Evolutionary conservation across 2,113 vertebrate genomes (phyloP).

Genomic region (Calidris pugnax): DNA sequence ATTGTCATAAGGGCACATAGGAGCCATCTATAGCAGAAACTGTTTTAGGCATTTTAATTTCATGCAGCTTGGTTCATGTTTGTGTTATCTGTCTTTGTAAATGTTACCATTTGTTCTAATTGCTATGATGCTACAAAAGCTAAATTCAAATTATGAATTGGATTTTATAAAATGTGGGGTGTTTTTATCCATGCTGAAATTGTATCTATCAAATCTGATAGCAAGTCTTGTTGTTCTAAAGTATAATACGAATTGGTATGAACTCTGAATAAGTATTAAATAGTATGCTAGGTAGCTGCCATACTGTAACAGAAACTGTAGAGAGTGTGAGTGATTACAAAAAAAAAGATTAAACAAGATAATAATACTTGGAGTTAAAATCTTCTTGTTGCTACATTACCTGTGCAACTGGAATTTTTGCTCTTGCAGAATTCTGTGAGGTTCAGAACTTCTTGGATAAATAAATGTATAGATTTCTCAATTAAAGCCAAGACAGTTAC

Average conservation of each 20-base stretch:
- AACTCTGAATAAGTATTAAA: neutral
- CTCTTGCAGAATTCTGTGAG: neutral
- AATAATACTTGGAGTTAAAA: neutral
- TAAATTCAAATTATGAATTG: neutral
- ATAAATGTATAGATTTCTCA: neutral
- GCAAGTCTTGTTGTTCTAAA: neutral
- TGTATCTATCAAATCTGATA: neutral
- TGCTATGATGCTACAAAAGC: neutral
- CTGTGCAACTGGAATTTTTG: neutral
- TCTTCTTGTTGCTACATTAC: neutral
- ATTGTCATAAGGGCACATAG: neutral
- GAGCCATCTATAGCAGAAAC: neutral
- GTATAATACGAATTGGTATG: neutral
- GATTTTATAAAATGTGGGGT: neutral
- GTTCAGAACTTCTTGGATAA: neutral
- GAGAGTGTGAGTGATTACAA: neutral
- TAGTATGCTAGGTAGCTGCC: neutral
- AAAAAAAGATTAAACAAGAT: neutral
- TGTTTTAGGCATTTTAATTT: neutral
- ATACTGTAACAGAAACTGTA: neutral
- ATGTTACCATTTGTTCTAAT: neutral
- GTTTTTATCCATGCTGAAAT: neutral
- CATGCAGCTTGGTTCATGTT: neutral
- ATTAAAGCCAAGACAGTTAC: neutral
- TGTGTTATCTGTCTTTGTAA: neutral